These are phyloP conservation scores for Drosophila guanche DNA, from an alignment of 1,140 invertebrate species.

Conservation along the genomic window DNA sequence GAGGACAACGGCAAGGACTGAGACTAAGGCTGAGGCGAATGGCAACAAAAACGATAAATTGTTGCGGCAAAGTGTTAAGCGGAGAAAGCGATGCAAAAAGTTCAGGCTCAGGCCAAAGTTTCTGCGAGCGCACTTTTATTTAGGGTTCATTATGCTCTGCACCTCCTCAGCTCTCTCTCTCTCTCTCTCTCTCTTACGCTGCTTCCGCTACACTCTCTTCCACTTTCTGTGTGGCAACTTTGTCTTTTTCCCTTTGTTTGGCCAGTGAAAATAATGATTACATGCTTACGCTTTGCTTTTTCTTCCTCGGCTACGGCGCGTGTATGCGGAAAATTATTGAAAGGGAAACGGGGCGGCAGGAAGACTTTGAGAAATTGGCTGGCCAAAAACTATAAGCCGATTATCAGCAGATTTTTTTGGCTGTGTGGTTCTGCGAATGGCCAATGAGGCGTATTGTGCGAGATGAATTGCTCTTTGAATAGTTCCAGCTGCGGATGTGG, in stretches of 20 bases:
- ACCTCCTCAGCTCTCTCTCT: slow-evolving; percentile 6
- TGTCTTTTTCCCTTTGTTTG: slow-evolving; percentile 41
- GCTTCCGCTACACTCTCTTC: not conserved
- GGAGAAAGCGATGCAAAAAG: slow-evolving; percentile 39
- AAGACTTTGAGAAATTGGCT: slow-evolving; percentile 46
- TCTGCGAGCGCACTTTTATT: slow-evolving; percentile 63
- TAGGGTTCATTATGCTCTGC: slow-evolving; percentile 68
- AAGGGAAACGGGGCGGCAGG: not conserved
- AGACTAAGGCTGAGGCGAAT: slow-evolving; percentile 56
- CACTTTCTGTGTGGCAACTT: not conserved
- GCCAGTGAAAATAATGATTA: slow-evolving; percentile 62
- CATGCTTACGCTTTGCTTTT: slow-evolving; percentile 58
- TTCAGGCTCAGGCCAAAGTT: slow-evolving; percentile 62
- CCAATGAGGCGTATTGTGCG: slow-evolving; percentile 41
- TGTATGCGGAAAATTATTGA: slow-evolving; percentile 51
- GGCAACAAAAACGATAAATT: slow-evolving; percentile 59
- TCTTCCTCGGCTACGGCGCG: slow-evolving; percentile 8
- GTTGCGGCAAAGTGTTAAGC: slow-evolving; percentile 71
- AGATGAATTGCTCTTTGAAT: slow-evolving; percentile 57
- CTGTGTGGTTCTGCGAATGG: slow-evolving; percentile 8
- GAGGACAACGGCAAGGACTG: slow-evolving; percentile 57
- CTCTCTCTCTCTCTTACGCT: not conserved
- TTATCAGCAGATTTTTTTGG: slow-evolving; percentile 55
- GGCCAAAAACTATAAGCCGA: slow-evolving; percentile 61
- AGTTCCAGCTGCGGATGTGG: slow-evolving; percentile 19